A percentile compares a stretch with the other conserved stretches of the same genome.
These are phyloP conservation scores for Morbakka virulenta DNA, from an alignment of 30 jellyfish, hydroid and myxozoan species.

Conservation along the genomic window DNA sequence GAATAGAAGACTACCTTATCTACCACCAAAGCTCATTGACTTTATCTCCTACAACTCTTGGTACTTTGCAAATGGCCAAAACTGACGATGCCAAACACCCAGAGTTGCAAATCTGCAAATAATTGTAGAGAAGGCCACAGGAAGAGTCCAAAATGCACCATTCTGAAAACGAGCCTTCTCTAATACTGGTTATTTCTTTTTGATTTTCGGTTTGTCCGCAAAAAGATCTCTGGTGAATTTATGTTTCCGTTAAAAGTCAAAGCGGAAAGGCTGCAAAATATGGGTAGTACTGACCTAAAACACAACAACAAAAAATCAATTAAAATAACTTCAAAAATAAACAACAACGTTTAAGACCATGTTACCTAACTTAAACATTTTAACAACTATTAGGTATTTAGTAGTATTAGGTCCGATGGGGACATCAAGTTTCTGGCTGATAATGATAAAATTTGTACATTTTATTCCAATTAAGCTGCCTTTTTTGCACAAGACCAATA, in stretches of 20 bases:
- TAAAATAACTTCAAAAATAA: too few relatives aligned
- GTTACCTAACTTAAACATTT: too few relatives aligned
- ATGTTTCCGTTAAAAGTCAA: too few relatives aligned
- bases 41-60: slow-evolving; percentile 24
- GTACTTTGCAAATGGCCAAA: slow-evolving; percentile 8
- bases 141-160: slow-evolving; percentile 4
- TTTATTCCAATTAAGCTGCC: background rate
- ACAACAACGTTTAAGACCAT: too few relatives aligned
- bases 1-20: slow-evolving; percentile 10
- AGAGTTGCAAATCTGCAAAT: slow-evolving; percentile 49
- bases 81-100: slow-evolving; percentile 31
- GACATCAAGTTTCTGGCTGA: too few relatives aligned
- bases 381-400: too few relatives aligned
- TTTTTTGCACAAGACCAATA: slow-evolving; percentile 11
- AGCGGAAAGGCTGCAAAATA: too few relatives aligned
- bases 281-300: too few relatives aligned
- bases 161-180: slow-evolving; percentile 13
- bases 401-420: too few relatives aligned
- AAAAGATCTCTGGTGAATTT: too few relatives aligned
- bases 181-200: background rate
- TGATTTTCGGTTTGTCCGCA: slow-evolving; percentile 11
- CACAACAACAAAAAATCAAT: too few relatives aligned
- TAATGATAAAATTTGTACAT: too few relatives aligned
- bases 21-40: slow-evolving; percentile 19
- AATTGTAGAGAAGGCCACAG: slow-evolving; percentile 44